Percentiles rank a stretch among this genome's conserved stretches.
Conservation (phyloP, 1,140 invertebrate genomes). For the Hesperophylax magnus region DNA sequence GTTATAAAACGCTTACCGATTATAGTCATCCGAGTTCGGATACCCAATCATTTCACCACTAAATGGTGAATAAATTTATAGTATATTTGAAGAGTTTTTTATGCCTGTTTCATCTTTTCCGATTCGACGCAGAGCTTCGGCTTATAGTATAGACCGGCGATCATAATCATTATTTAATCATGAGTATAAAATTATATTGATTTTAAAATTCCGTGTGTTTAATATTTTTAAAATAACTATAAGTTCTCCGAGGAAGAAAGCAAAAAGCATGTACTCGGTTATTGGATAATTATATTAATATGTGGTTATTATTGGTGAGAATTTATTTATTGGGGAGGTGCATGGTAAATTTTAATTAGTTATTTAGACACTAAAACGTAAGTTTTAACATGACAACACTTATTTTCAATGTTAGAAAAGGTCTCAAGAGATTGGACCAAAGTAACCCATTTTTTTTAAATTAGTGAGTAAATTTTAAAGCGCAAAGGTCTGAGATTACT, state of each 20-base stretch:
- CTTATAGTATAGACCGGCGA: not conserved
- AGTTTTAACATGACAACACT: no score
- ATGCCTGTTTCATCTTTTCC: constrained; percentile 33
- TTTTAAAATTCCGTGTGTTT: no score
- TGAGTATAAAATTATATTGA: constrained; percentile 1
- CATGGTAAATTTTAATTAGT: not conserved
- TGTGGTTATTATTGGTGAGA: not conserved
- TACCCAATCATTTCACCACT: constrained; percentile 36
- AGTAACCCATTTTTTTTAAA: no score
- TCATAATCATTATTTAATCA: constrained; percentile 37
- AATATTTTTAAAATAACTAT: constrained; percentile 5
- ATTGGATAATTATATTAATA: not conserved
- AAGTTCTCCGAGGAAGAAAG: not conserved
- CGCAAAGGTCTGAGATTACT: no score
- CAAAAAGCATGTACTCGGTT: not conserved
- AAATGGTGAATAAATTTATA: constrained; percentile 39
- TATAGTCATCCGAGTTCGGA: constrained; percentile 31
- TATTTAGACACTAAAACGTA: not conserved
- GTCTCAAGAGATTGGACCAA: no score
- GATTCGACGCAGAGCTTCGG: not conserved
- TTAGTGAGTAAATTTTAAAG: no score
- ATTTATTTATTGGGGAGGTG: not conserved
- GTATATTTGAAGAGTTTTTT: constrained; percentile 22
- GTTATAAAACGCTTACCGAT: constrained; percentile 40
- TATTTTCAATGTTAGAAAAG: no score